Evolutionary conservation across 2,797 vertebrate species (phyloP).

Genomic region (Centropyge bicolor): DNA sequence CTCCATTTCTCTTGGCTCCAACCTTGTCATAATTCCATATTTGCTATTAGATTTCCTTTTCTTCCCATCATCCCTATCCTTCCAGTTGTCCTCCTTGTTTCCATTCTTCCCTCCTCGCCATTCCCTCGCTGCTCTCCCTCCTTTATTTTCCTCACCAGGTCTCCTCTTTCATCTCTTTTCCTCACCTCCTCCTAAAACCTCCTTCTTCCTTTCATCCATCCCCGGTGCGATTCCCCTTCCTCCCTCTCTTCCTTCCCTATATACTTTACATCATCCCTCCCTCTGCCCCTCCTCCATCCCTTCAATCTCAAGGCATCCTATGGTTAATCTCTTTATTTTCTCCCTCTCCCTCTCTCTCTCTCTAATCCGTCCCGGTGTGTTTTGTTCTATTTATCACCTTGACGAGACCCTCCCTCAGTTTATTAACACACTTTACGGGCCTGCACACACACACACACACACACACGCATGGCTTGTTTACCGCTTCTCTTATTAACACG

Average conservation of each 20-base stretch:
- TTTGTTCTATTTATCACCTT: constrained; percentile 77
- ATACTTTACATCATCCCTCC: constrained; percentile 41
- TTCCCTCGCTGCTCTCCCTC: constrained; percentile 20
- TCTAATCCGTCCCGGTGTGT: constrained; percentile 64
- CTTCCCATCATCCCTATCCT: not conserved
- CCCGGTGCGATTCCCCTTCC: constrained; percentile 36
- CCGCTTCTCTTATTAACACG: constrained; percentile 47
- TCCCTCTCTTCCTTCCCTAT: constrained; percentile 14
- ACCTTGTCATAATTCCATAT: not conserved
- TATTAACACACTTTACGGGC: constrained; percentile 59
- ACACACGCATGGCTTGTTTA: constrained; percentile 37
- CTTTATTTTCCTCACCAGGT: constrained; percentile 35
- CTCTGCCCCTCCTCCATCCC: constrained; percentile 57
- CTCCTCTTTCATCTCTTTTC: constrained; percentile 46
- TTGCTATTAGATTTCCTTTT: constrained; percentile 5
- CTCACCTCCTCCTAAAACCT: constrained; percentile 23
- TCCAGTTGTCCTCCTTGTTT: constrained; percentile 47
- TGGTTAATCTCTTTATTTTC: constrained; percentile 65
- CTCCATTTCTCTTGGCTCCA: constrained; percentile 1
- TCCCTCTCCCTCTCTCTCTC: constrained; percentile 23
- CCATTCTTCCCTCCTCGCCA: constrained; percentile 6
- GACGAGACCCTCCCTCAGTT: constrained; percentile 68
- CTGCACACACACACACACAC: not conserved
- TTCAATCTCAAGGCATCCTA: constrained; percentile 55
- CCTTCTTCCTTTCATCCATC: constrained; percentile 47